Conservation (phyloP, 2,888 invertebrate genomes). For the Tricholauxania praeusta region DNA sequence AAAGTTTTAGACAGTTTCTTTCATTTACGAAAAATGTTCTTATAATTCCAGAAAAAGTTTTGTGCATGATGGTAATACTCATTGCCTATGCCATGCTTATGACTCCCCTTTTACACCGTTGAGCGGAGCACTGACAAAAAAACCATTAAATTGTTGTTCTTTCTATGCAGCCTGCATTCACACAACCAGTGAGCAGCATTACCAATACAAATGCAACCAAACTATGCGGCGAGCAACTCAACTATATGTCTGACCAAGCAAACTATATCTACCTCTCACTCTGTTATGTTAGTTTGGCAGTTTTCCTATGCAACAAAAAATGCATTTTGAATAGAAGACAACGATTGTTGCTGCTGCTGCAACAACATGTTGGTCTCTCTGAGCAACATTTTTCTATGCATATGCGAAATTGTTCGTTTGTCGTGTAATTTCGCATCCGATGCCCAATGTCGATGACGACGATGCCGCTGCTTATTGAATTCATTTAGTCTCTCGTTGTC, state of each 20-base stretch:
- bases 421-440: conserved; percentile 49
- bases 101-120: background rate
- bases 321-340: conserved; percentile 3
- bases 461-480: conserved; percentile 29
- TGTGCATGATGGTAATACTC: too few relatives aligned
- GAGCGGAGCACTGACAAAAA: background rate
- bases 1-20: too few relatives aligned
- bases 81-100: background rate
- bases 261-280: background rate
- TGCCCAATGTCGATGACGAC: conserved; percentile 24
- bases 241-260: background rate
- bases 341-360: conserved; percentile 7
- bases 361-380: too few relatives aligned
- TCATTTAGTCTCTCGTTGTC: conserved; percentile 45
- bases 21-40: too few relatives aligned
- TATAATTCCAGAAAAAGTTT: too few relatives aligned
- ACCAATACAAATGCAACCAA: background rate
- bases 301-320: background rate
- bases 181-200: conserved; percentile 3
- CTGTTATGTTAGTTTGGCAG: background rate
- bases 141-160: background rate
- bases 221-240: background rate
- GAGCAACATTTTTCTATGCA: too few relatives aligned
- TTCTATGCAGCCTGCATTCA: background rate
- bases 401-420: background rate